phyloP scores from a whole-genome alignment of 2,113 vertebrate genomes.

The Aspidoscelis tigris region DNA sequence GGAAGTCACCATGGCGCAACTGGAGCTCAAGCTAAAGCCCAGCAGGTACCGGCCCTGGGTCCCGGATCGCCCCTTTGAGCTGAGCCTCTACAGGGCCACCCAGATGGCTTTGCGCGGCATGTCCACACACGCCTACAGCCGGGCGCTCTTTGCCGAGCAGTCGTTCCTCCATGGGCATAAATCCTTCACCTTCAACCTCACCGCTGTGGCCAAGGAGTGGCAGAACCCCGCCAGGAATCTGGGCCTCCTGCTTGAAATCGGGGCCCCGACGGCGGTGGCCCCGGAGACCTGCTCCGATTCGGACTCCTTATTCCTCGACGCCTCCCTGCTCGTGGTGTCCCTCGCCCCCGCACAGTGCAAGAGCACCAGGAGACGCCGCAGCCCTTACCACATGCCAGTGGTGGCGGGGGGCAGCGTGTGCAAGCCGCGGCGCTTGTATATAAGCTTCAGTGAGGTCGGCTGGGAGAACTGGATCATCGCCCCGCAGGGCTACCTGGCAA shows the following conservation, averaged over 20 bases:
- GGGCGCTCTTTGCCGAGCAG: constrained; percentile 76
- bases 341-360: constrained; percentile 82
- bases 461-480: constrained; percentile 98
- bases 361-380: constrained; percentile 58
- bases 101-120: constrained; percentile 61
- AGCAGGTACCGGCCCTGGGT: constrained; percentile 49
- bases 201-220: constrained; percentile 71
- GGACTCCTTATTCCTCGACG: constrained; percentile 61
- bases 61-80: constrained; percentile 60
- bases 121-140: constrained; percentile 33
- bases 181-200: constrained; percentile 81
- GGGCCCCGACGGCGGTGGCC: rapidly evolving
- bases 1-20: constrained; percentile 81
- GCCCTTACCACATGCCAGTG: constrained; percentile 20
- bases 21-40: constrained; percentile 83
- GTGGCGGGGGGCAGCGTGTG: constrained; percentile 79
- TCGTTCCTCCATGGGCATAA: constrained; percentile 69
- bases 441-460: constrained; percentile 93
- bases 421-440: constrained; percentile 86
- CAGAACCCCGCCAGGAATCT: constrained; percentile 62
- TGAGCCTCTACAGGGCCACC: constrained; percentile 76
- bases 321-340: constrained; percentile 84
- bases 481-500: constrained; percentile 92
- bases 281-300: neutral
- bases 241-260: constrained; percentile 79